phyloP scores from a whole-genome alignment of 1,140 invertebrate genomes.

The Dendroctonus ponderosae region DNA sequence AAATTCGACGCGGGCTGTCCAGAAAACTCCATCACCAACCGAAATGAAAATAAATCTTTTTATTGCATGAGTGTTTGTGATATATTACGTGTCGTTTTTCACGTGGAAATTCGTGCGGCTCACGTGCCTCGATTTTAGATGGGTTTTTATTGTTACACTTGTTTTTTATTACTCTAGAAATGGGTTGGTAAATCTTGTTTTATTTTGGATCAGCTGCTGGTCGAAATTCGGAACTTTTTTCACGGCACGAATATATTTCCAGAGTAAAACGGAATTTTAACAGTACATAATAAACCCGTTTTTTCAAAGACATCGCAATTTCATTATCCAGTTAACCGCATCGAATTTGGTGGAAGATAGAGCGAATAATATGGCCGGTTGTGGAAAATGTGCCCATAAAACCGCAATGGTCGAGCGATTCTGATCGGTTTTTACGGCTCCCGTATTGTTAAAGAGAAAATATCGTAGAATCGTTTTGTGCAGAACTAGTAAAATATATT shows the following conservation, averaged over 20 bases:
- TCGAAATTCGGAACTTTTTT: too few species aligned
- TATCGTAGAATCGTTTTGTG: not conserved
- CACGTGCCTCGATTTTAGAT: slow-evolving; percentile 18
- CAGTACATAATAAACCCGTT: too few species aligned
- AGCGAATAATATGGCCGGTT: slow-evolving; percentile 3
- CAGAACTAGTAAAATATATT: too few species aligned
- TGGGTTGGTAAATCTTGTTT: slow-evolving; percentile 21
- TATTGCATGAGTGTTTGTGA: slow-evolving; percentile 20
- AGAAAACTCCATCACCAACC: not conserved
- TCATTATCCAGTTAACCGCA: slow-evolving; percentile 1
- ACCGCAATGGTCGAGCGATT: slow-evolving; percentile 1
- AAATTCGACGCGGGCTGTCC: too few species aligned
- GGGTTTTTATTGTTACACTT: slow-evolving; percentile 22
- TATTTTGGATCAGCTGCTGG: slow-evolving; percentile 8
- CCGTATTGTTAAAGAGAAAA: not conserved
- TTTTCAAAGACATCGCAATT: too few species aligned
- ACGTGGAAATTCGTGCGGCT: slow-evolving; percentile 11
- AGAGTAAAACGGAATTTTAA: too few species aligned
- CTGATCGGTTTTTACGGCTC: not conserved
- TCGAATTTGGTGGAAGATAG: slow-evolving; percentile 2
- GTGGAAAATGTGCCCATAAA: slow-evolving; percentile 4
- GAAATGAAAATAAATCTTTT: slow-evolving; percentile 25
- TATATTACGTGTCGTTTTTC: slow-evolving; percentile 22
- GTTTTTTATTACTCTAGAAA: slow-evolving; percentile 17
- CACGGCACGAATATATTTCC: too few species aligned